phyloP scores from a whole-genome alignment of 2,113 vertebrate genomes.

The Scomber japonicus region DNA sequence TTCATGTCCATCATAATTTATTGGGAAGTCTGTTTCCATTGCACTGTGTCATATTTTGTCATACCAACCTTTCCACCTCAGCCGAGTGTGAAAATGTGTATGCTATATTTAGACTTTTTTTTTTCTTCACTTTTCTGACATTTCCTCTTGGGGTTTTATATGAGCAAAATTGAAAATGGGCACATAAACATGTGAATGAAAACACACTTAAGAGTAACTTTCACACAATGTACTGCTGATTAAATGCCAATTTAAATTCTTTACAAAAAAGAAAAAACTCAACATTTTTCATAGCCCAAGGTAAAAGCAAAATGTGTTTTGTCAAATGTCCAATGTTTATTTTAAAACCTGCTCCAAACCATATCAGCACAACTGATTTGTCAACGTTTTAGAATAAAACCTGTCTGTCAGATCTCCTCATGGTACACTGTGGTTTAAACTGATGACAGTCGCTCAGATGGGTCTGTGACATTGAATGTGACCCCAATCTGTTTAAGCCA shows the following conservation, averaged over 20 bases:
- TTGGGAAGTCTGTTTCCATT: too few relatives aligned
- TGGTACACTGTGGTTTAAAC: not conserved
- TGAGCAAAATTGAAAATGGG: too few relatives aligned
- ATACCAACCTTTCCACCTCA: not conserved
- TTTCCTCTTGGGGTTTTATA: too few relatives aligned
- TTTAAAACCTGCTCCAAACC: not conserved
- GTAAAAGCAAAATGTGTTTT: not conserved
- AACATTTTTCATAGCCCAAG: not conserved
- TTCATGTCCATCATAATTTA: too few relatives aligned
- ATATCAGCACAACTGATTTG: not conserved
- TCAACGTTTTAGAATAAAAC: not conserved
- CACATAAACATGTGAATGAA: too few relatives aligned
- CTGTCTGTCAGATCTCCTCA: not conserved
- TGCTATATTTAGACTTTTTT: too few relatives aligned
- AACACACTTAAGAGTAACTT: too few relatives aligned
- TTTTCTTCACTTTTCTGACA: too few relatives aligned
- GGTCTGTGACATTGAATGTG: conserved; percentile 42
- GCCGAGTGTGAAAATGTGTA: too few relatives aligned
- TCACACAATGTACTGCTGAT: too few relatives aligned
- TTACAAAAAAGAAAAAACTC: too few relatives aligned
- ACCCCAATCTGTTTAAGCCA: conserved; percentile 66
- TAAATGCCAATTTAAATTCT: too few relatives aligned
- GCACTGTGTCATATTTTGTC: not conserved
- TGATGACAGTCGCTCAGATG: conserved; percentile 35
- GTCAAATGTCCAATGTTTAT: not conserved